These are phyloP conservation scores for Endomychus coccineus DNA, from an alignment of 2,888 invertebrate genomes.

Conservation along the genomic window DNA sequence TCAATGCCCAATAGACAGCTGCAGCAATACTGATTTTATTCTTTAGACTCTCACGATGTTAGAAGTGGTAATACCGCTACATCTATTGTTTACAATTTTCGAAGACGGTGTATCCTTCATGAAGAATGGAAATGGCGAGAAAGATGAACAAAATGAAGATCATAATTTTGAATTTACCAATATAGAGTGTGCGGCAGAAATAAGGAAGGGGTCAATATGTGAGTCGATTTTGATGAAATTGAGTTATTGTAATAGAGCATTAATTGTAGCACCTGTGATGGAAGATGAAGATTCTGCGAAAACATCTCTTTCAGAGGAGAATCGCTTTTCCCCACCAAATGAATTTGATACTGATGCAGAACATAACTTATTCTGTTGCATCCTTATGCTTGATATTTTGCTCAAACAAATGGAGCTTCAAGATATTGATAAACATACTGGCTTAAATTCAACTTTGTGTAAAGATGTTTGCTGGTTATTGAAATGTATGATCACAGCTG, in stretches of 20 bases:
- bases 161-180: slow-evolving; percentile 13
- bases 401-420: slow-evolving; percentile 91
- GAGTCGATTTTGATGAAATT: too few species aligned
- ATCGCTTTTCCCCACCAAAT: slow-evolving; percentile 52
- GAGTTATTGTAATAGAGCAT: slow-evolving; percentile 10
- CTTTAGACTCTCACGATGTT: slow-evolving; percentile 74
- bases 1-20: slow-evolving; percentile 1
- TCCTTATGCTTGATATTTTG: slow-evolving; percentile 91
- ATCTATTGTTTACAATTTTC: slow-evolving; percentile 83
- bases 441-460: slow-evolving; percentile 66
- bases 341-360: slow-evolving; percentile 66
- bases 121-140: slow-evolving; percentile 49
- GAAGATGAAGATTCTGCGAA: slow-evolving; percentile 57
- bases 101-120: slow-evolving; percentile 76
- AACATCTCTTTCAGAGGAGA: slow-evolving; percentile 60
- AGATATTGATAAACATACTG: slow-evolving; percentile 73
- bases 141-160: too few species aligned
- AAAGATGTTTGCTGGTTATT: slow-evolving; percentile 67
- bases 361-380: slow-evolving; percentile 86
- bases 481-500: slow-evolving; percentile 67
- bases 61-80: slow-evolving; percentile 83
- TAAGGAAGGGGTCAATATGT: too few species aligned
- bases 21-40: slow-evolving; percentile 5
- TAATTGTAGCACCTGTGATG: slow-evolving; percentile 52
- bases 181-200: too few species aligned